Evolutionary conservation across 2,113 vertebrate genomes (phyloP).

Genomic region (Corydoras maculifer): DNA sequence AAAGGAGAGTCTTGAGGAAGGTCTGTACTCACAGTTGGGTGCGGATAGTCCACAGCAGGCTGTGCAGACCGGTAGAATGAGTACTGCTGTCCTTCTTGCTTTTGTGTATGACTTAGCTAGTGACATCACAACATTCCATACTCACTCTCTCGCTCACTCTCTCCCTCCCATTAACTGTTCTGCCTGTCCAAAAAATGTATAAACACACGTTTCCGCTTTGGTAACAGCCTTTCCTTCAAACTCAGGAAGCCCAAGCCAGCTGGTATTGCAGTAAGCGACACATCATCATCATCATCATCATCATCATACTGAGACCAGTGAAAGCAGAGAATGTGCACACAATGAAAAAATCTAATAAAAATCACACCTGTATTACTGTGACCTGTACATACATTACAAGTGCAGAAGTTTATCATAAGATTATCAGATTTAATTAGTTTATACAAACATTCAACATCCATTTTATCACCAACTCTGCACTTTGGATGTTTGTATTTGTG

Average conservation of each 20-base stretch:
- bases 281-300: constrained; percentile 38
- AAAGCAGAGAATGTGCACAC: too few relatives aligned
- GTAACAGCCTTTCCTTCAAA: constrained; percentile 30
- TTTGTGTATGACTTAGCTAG: constrained; percentile 63
- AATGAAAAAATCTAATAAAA: too few relatives aligned
- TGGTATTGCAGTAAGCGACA: constrained; percentile 34
- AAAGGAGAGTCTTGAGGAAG: constrained; percentile 26
- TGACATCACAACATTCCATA: constrained; percentile 66
- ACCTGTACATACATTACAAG: too few relatives aligned
- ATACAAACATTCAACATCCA: too few relatives aligned
- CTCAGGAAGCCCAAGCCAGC: constrained; percentile 53
- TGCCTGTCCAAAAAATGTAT: constrained; percentile 27
- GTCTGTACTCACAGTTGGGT: constrained; percentile 66
- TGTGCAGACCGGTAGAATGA: constrained; percentile 59
- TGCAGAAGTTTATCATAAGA: too few relatives aligned
- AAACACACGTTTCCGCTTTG: constrained; percentile 38
- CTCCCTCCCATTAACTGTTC: constrained; percentile 24
- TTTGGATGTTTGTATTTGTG: too few relatives aligned
- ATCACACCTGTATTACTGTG: too few relatives aligned
- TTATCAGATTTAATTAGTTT: too few relatives aligned
- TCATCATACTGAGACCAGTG: constrained; percentile 8
- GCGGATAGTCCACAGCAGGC: constrained; percentile 59
- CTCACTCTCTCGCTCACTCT: constrained; percentile 35
- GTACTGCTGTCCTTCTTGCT: constrained; percentile 58
- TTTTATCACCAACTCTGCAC: too few relatives aligned